Conservation (phyloP, 2,113 vertebrate species). For the Brachirus orientalis region DNA sequence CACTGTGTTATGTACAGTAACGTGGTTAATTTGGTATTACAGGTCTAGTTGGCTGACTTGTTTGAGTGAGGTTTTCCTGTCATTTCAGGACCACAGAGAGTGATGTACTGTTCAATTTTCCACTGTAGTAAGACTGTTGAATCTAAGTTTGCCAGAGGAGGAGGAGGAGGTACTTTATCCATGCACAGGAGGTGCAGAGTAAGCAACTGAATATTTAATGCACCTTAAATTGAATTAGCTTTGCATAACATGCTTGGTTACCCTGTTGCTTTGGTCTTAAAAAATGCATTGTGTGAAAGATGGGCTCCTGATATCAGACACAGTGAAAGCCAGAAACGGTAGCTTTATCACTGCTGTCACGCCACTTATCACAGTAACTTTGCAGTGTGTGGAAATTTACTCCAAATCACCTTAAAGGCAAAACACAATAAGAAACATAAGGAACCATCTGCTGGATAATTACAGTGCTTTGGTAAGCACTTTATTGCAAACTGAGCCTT, state of each 20-base stretch:
- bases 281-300: background rate
- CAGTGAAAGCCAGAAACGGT: constrained; percentile 1
- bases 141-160: too few species aligned
- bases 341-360: constrained; percentile 15
- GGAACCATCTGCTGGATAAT: background rate
- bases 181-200: constrained; percentile 1
- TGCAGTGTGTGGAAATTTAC: constrained; percentile 3
- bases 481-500: background rate
- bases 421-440: background rate
- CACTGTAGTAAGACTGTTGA: too few species aligned
- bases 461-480: background rate
- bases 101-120: too few species aligned
- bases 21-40: too few species aligned
- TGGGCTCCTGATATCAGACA: constrained; percentile 8
- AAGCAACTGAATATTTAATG: constrained; percentile 13
- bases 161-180: too few species aligned
- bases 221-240: constrained; percentile 12
- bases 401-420: constrained; percentile 3
- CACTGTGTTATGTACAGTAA: too few species aligned
- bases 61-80: too few species aligned
- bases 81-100: too few species aligned
- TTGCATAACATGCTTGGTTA: constrained; percentile 10
- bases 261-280: constrained; percentile 1
- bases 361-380: constrained; percentile 8
- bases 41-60: too few species aligned